Conservation (phyloP, 2,888 invertebrate genomes). For the Chydorus sphaericus region DNA sequence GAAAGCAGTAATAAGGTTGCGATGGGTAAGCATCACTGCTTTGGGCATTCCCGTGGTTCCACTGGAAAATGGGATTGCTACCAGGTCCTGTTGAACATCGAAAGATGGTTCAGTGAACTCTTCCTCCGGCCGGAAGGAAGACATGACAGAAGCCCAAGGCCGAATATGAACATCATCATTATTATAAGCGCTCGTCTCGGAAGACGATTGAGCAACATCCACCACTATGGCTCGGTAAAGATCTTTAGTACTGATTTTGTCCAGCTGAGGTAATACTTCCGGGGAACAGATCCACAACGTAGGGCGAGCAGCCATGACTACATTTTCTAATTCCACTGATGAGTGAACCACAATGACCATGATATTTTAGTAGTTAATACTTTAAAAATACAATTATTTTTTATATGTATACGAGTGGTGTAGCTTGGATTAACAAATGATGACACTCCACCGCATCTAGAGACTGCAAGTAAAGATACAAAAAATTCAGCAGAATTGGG, state of each 20-base stretch:
- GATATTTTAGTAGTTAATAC: too few relatives aligned
- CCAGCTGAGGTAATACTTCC: slow-evolving; percentile 3
- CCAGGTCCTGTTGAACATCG: slow-evolving; percentile 25
- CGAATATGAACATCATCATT: background rate
- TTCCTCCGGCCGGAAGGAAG: background rate
- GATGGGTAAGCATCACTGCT: slow-evolving; percentile 56
- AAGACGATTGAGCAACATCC: background rate
- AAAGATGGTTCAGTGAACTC: background rate
- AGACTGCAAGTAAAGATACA: background rate
- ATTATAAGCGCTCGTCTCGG: too few relatives aligned
- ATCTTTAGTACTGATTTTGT: background rate
- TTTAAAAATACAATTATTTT: background rate
- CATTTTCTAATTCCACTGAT: slow-evolving; percentile 12
- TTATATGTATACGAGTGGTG: background rate
- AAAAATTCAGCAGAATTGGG: slow-evolving; percentile 1
- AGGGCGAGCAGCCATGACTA: slow-evolving; percentile 4
- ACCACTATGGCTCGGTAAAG: background rate
- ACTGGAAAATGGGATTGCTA: slow-evolving; percentile 56
- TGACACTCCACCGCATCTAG: background rate
- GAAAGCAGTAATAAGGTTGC: slow-evolving; percentile 40
- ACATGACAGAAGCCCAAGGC: background rate
- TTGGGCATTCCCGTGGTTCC: slow-evolving; percentile 72
- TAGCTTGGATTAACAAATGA: slow-evolving; percentile 4
- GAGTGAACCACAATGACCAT: background rate
- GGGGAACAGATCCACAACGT: slow-evolving; percentile 9